phyloP scores from a whole-genome alignment of 2,888 invertebrate species.

The Colletes collaris region DNA sequence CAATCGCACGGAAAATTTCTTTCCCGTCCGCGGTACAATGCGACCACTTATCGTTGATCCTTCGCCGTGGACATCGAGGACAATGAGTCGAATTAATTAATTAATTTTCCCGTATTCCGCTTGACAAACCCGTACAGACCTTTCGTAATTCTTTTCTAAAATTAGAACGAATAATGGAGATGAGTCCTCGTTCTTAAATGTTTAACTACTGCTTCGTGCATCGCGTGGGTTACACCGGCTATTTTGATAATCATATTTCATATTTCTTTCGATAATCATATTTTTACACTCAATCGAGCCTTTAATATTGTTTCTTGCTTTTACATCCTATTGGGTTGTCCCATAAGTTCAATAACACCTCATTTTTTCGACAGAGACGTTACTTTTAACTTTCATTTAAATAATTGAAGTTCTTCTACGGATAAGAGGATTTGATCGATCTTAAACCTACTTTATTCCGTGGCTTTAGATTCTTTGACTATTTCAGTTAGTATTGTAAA shows the following conservation, averaged over 20 bases:
- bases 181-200: background rate
- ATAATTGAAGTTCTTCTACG: too few species aligned
- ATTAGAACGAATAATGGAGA: conserved; percentile 1
- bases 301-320: too few species aligned
- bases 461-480: too few species aligned
- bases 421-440: too few species aligned
- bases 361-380: too few species aligned
- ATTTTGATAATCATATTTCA: background rate
- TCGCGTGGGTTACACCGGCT: background rate
- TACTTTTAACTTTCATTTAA: too few species aligned
- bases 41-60: conserved; percentile 16
- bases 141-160: conserved; percentile 3
- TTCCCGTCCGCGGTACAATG: background rate
- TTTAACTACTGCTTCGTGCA: background rate
- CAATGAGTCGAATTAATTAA: conserved; percentile 38
- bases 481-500: too few species aligned
- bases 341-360: too few species aligned
- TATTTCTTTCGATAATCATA: too few species aligned
- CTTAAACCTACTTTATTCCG: too few species aligned
- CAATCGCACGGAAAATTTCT: conserved; percentile 50
- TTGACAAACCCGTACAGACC: background rate
- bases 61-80: background rate
- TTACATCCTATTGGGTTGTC: too few species aligned
- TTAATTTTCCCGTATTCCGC: conserved; percentile 26
- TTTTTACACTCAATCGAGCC: too few species aligned